Conservation (phyloP, 2,113 vertebrate species). For the Phalacrocorax carbo region DNA sequence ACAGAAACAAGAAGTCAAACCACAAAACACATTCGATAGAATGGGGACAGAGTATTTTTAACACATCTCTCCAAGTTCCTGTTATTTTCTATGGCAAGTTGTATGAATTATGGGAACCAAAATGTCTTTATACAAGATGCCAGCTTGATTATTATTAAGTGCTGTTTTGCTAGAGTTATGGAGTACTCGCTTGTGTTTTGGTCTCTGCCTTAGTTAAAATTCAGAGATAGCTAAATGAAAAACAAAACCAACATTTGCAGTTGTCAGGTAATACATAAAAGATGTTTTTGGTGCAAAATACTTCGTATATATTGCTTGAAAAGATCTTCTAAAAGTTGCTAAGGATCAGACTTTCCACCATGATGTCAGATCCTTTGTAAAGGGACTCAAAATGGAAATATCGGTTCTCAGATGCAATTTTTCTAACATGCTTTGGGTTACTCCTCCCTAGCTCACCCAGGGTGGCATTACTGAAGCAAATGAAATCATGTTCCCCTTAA, state of each 20-base stretch:
- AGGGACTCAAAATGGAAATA: neutral
- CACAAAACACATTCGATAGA: neutral
- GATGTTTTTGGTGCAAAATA: neutral
- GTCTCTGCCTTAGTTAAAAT: constrained; percentile 40
- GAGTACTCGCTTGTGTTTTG: neutral
- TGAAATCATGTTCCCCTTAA: neutral
- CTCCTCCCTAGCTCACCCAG: neutral
- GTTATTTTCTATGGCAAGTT: neutral
- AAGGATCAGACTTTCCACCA: neutral
- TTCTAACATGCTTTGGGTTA: neutral
- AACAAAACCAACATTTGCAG: neutral
- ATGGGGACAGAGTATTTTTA: no score
- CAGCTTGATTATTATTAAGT: constrained; percentile 7
- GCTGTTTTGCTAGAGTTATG: neutral
- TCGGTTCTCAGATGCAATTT: neutral
- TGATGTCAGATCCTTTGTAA: neutral
- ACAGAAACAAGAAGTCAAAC: neutral
- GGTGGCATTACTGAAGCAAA: neutral
- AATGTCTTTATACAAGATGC: neutral
- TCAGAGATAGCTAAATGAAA: neutral
- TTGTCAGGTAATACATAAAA: constrained; percentile 3
- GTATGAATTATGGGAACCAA: neutral
- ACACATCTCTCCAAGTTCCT: neutral
- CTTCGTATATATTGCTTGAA: neutral
- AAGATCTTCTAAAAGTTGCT: neutral